Evolutionary conservation across 2,888 invertebrate genomes (phyloP), one percentile per base, ranked within the genome.

Genomic region (Mermis nigrescens): DNA sequence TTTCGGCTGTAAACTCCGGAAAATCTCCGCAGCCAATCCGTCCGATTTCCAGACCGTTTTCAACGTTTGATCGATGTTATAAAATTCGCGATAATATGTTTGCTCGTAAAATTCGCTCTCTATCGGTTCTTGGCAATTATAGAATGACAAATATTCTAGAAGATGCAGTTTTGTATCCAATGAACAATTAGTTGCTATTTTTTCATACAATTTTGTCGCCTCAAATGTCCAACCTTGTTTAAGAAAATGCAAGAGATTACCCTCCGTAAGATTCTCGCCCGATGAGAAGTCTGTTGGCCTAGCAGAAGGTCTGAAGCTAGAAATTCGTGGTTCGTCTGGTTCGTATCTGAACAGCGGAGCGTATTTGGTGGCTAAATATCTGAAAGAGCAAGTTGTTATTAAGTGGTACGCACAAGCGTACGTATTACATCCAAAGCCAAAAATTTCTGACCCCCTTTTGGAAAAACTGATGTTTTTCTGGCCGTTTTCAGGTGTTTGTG

Each of bases 331-430:
- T 55, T 68, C 62, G 61, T 71, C 71, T 31, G 67, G 60, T 45
- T 70, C 69, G 58, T 69, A 70, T 54, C 66, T 66, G 59, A 71
- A 69, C 1, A 71, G 60, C 12, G 70, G 69, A 26, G 71, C 71
- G 69, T 69, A 71, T 63, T 71, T 70, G 26, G 64, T 60, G 0
- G 68, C 70, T 27, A 71, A 57, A 58, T 67, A 28, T n/a, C 62
- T 60, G 48, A 38, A 57, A 54, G n/a, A n/a, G n/a, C n/a, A n/a
- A n/a, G n/a, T n/a, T n/a, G n/a, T n/a, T n/a, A n/a, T n/a, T n/a
- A n/a, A n/a, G n/a, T n/a, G n/a, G n/a, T n/a, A n/a, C n/a, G n/a
- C n/a, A n/a, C n/a, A n/a, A n/a, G n/a, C n/a, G n/a, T n/a, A n/a
- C n/a, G n/a, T n/a, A n/a, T n/a, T n/a, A n/a, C n/a, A n/a, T n/a